Evolutionary conservation across 2,797 vertebrate genomes (phyloP).

Genomic region (Antennarius maculatus): DNA sequence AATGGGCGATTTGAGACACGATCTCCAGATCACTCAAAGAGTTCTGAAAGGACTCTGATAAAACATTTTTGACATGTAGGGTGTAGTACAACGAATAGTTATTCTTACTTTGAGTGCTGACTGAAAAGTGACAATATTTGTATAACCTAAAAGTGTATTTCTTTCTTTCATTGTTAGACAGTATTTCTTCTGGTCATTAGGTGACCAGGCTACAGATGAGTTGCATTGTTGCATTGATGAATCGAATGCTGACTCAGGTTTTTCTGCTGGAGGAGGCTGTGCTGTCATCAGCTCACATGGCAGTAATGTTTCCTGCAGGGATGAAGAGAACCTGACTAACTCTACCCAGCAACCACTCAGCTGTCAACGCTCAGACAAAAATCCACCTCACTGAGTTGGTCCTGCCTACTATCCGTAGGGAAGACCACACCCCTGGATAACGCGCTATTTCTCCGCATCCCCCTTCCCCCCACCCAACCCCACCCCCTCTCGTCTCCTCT

Average conservation of each 20-base stretch:
- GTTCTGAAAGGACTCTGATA: too few relatives aligned
- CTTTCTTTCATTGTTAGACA: background rate
- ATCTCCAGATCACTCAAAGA: too few relatives aligned
- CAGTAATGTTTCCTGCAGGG: constrained; percentile 32
- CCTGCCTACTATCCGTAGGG: background rate
- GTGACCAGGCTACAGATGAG: constrained; percentile 19
- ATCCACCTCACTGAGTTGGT: too few relatives aligned
- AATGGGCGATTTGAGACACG: too few relatives aligned
- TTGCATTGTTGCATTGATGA: constrained; percentile 49
- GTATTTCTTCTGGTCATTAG: background rate
- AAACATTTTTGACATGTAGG: too few relatives aligned
- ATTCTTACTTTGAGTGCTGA: too few relatives aligned
- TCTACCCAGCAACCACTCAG: too few relatives aligned
- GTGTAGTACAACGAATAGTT: too few relatives aligned
- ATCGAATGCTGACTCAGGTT: constrained; percentile 65
- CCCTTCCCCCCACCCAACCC: background rate
- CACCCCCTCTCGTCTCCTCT: background rate
- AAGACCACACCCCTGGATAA: constrained; percentile 76
- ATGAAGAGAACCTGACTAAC: too few relatives aligned
- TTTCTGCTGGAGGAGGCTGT: constrained; percentile 38
- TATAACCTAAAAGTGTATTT: too few relatives aligned
- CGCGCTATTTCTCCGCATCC: constrained; percentile 64
- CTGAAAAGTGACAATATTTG: too few relatives aligned
- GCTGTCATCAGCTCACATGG: constrained; percentile 58
- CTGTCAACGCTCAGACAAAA: too few relatives aligned